Conservation (phyloP, 2,113 vertebrate genomes). For the Barnardius zonarius region DNA sequence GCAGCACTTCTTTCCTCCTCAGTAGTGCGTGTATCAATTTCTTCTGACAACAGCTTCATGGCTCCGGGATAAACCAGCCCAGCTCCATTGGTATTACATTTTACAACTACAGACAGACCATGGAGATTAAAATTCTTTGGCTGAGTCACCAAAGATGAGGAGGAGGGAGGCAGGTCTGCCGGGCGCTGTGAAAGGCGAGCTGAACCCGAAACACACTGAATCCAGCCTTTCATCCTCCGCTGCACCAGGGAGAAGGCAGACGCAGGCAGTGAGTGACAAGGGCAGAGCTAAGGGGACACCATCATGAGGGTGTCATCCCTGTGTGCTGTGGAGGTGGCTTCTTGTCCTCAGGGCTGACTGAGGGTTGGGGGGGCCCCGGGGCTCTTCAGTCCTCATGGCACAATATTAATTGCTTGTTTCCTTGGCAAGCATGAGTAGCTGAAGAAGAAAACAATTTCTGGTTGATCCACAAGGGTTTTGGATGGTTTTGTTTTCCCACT, state of each 20-base stretch:
- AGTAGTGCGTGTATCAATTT: constrained; percentile 6
- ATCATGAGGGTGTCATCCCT: accelerated
- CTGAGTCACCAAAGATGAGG: background rate
- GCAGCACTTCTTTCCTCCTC: constrained; percentile 6
- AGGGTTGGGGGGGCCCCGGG: background rate
- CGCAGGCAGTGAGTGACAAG: accelerated
- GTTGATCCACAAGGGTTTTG: background rate
- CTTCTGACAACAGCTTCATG: constrained; percentile 55
- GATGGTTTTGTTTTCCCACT: background rate
- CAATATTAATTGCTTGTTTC: background rate
- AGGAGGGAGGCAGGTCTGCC: background rate
- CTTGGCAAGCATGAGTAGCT: background rate
- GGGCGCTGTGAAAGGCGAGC: background rate
- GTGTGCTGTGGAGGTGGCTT: background rate
- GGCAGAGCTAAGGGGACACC: background rate
- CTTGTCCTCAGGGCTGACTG: background rate
- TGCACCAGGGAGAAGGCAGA: accelerated
- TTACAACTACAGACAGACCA: constrained; percentile 32
- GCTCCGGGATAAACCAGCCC: constrained; percentile 35
- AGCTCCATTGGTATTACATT: background rate
- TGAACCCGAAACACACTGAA: background rate
- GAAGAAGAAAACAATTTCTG: background rate
- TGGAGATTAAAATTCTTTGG: constrained; percentile 34
- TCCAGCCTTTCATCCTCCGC: background rate
- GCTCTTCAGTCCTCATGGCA: background rate